These are phyloP conservation scores for Macrosoma leucophasiata DNA, from an alignment of 2,888 invertebrate genomes.

Conservation along the genomic window DNA sequence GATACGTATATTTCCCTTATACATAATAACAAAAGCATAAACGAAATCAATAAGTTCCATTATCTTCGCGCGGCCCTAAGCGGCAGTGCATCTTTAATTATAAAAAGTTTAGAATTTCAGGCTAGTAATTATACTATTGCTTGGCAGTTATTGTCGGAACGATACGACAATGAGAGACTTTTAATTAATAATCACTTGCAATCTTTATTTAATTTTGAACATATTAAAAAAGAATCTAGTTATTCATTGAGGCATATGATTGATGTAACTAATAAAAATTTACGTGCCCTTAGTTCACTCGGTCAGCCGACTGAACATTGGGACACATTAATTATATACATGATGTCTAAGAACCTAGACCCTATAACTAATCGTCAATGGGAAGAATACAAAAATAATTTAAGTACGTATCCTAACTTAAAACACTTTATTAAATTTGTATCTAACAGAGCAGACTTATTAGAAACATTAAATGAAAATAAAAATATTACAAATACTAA, in stretches of 20 bases:
- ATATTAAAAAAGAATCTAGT: slow-evolving; percentile 3
- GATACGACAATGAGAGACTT: slow-evolving; percentile 11
- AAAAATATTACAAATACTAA: too few relatives aligned
- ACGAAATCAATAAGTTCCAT: slow-evolving; percentile 9
- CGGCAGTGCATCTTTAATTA: slow-evolving; percentile 19
- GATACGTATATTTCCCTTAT: slow-evolving; percentile 17
- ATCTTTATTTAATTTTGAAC: slow-evolving; percentile 2
- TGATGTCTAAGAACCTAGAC: too few relatives aligned
- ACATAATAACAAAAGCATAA: slow-evolving; percentile 9
- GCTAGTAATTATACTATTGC: slow-evolving; percentile 21
- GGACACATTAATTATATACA: too few relatives aligned
- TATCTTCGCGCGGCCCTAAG: slow-evolving; percentile 14
- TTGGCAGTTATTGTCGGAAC: slow-evolving; percentile 21
- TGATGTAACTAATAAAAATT: too few relatives aligned
- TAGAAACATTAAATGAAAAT: too few relatives aligned
- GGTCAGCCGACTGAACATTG: too few relatives aligned
- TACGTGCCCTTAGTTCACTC: too few relatives aligned
- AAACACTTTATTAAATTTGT: too few relatives aligned
- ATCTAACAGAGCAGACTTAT: too few relatives aligned
- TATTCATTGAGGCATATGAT: slow-evolving; percentile 1
- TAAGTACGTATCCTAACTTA: too few relatives aligned
- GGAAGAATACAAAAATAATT: too few relatives aligned
- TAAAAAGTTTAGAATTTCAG: slow-evolving; percentile 23
- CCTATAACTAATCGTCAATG: too few relatives aligned
- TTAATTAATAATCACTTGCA: slow-evolving; percentile 9